Evolutionary conservation across 2,797 vertebrate genomes (phyloP).

Genomic region (Tiaroga cobitis): DNA sequence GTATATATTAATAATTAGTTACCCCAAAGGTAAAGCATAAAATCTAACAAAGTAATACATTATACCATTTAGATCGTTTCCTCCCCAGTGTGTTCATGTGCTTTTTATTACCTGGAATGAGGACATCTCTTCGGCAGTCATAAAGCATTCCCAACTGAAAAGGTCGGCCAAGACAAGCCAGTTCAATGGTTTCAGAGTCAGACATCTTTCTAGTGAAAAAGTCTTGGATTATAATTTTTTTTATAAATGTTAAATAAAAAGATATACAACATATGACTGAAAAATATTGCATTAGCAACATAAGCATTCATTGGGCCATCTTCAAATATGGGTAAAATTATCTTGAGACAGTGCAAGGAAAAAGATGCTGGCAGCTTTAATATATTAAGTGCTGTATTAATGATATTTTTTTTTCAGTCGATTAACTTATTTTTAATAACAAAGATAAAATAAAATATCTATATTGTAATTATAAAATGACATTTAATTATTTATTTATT

Average conservation of each 20-base stretch:
- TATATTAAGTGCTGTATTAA: too few relatives aligned
- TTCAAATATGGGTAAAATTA: too few relatives aligned
- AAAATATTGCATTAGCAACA: background rate
- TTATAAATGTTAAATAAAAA: background rate
- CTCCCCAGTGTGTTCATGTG: background rate
- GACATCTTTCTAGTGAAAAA: slow-evolving; percentile 30
- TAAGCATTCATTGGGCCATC: too few relatives aligned
- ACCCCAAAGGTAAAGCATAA: background rate
- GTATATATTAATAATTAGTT: background rate
- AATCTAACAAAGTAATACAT: background rate
- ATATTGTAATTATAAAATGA: too few relatives aligned
- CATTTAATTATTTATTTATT: too few relatives aligned
- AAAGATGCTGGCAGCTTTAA: too few relatives aligned
- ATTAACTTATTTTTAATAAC: too few relatives aligned
- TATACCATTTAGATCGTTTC: background rate
- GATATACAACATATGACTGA: background rate
- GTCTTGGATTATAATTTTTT: background rate
- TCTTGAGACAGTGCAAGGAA: too few relatives aligned
- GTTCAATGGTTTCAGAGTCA: slow-evolving; percentile 38
- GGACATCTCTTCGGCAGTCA: slow-evolving; percentile 62
- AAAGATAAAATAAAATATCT: too few relatives aligned
- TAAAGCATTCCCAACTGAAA: slow-evolving; percentile 70
- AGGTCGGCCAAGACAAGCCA: slow-evolving; percentile 62
- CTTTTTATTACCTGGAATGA: slow-evolving; percentile 62
- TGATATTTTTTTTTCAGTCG: too few relatives aligned